These are phyloP conservation scores for Poeciliopsis presidionis DNA, from an alignment of 2,797 vertebrate species.

Conservation along the genomic window DNA sequence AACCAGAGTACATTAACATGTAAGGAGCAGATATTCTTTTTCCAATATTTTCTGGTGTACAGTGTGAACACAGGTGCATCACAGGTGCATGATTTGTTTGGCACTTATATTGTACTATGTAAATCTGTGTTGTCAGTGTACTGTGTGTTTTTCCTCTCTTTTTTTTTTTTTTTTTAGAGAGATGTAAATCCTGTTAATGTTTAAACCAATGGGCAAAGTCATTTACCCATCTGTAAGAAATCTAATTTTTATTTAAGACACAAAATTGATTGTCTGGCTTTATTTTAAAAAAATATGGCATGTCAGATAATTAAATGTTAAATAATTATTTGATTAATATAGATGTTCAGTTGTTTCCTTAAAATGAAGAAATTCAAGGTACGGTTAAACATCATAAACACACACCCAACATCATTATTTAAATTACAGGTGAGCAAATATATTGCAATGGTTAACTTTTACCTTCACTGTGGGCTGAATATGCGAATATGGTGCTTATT, in stretches of 20 bases:
- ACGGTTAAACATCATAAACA: slow-evolving; percentile 17
- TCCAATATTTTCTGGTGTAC: slow-evolving; percentile 20
- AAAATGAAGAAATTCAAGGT: slow-evolving; percentile 30
- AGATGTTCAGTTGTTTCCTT: not conserved
- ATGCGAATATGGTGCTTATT: slow-evolving; percentile 32
- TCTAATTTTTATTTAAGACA: not conserved
- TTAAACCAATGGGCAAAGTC: slow-evolving; percentile 34
- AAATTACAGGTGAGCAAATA: slow-evolving; percentile 49
- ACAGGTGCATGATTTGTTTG: slow-evolving; percentile 68
- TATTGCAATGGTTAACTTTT: slow-evolving; percentile 23
- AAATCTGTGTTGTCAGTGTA: slow-evolving; percentile 40
- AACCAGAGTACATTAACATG: slow-evolving; percentile 38
- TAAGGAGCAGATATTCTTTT: slow-evolving; percentile 24
- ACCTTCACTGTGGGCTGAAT: slow-evolving; percentile 8
- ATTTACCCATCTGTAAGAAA: slow-evolving; percentile 6
- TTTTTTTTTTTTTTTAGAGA: slow-evolving; percentile 5
- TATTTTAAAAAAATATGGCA: too few species aligned
- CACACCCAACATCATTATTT: slow-evolving; percentile 32
- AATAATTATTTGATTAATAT: not conserved
- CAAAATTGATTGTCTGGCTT: not conserved
- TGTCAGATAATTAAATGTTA: not conserved
- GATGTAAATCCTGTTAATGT: slow-evolving; percentile 36
- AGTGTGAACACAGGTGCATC: slow-evolving; percentile 66
- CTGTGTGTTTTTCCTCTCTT: not conserved
- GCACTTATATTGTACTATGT: slow-evolving; percentile 56